A percentile compares a stretch with the other conserved stretches of the same genome.
These are phyloP conservation scores for Napeogenes inachia DNA, from an alignment of 2,888 invertebrate genomes.

Conservation along the genomic window DNA sequence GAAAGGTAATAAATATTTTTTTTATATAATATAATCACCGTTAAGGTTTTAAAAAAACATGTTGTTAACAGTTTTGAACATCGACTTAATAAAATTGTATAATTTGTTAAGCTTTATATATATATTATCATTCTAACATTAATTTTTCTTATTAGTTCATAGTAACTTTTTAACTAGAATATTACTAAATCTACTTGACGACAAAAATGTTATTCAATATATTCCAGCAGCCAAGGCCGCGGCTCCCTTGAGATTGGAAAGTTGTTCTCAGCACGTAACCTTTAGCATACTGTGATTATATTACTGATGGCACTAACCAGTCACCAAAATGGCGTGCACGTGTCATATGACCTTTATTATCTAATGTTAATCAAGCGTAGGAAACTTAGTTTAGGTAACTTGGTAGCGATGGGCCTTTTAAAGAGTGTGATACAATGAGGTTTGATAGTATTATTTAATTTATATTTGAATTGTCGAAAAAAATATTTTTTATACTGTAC, in stretches of 20 bases:
- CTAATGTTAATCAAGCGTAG: not conserved
- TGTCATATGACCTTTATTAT: slow-evolving; percentile 34
- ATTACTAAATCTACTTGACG: slow-evolving; percentile 16
- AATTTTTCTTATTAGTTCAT: not conserved
- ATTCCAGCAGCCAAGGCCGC: slow-evolving; percentile 50
- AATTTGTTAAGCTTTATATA: not conserved
- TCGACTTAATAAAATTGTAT: not conserved
- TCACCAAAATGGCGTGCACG: slow-evolving; percentile 34
- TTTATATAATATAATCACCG: too few species aligned
- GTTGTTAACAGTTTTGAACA: too few species aligned
- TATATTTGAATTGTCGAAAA: too few species aligned
- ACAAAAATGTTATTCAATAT: slow-evolving; percentile 31
- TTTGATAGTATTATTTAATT: too few species aligned
- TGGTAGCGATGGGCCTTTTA: too few species aligned
- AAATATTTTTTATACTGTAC: too few species aligned
- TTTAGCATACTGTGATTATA: slow-evolving; percentile 35
- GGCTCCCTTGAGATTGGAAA: slow-evolving; percentile 70
- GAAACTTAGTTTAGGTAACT: not conserved
- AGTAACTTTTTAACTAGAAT: slow-evolving; percentile 9
- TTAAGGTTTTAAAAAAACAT: too few species aligned
- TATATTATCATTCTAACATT: too few species aligned
- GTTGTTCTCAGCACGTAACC: slow-evolving; percentile 57
- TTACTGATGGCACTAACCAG: slow-evolving; percentile 40
- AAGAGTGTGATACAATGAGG: too few species aligned
- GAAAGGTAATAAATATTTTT: too few species aligned